phyloP scores from a whole-genome alignment of 2,113 vertebrate genomes.

The Rhinolophus ferrumequinum region DNA sequence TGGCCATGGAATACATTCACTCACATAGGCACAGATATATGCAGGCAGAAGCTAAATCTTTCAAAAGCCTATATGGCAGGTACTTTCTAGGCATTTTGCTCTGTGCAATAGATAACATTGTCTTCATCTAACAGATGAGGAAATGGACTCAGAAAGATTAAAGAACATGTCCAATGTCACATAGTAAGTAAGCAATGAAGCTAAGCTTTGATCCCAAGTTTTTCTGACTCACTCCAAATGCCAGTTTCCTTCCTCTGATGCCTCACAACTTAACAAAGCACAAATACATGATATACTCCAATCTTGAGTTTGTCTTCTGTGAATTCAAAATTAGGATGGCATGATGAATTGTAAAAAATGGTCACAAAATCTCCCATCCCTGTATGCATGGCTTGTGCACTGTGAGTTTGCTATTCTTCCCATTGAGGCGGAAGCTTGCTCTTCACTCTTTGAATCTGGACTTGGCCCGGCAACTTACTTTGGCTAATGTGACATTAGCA shows the following conservation, averaged over 20 bases:
- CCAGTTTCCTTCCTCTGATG: not conserved
- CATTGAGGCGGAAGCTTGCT: not conserved
- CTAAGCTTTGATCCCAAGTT: not conserved
- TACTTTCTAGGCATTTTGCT: not conserved
- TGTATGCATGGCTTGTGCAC: rapidly evolving
- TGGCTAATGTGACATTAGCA: not conserved
- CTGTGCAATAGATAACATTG: not conserved
- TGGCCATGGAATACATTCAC: not conserved
- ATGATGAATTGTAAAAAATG: too few species aligned
- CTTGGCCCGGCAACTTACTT: not conserved
- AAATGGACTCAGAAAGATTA: not conserved
- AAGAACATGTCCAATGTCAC: not conserved
- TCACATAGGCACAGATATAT: not conserved
- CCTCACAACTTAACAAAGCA: not conserved
- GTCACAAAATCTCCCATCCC: not conserved
- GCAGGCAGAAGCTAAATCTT: not conserved
- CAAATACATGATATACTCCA: not conserved
- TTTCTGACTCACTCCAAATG: not conserved
- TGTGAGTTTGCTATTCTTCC: not conserved
- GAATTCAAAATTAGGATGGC: not conserved
- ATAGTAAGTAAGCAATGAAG: not conserved
- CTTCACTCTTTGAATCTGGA: not conserved
- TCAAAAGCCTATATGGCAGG: not conserved
- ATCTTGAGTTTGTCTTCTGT: not conserved
- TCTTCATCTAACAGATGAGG: not conserved